These are phyloP conservation scores for Zoanthus gigantus DNA, from an alignment of 92 coral and sea anemone genomes.

Conservation along the genomic window DNA sequence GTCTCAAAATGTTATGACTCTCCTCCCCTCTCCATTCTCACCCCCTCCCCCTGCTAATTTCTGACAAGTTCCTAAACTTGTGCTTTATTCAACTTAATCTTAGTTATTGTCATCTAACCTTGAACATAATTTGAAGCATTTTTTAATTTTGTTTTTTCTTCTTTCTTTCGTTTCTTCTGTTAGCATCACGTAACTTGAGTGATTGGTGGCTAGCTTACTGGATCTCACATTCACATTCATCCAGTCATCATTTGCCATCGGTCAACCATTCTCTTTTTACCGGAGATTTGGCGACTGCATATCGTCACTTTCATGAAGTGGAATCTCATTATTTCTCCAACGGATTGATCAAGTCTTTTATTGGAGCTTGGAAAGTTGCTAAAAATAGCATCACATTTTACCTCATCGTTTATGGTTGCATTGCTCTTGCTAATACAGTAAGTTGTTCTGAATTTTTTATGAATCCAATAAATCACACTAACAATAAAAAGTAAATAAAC, in stretches of 20 bases:
- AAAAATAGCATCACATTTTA: slow-evolving; percentile 89
- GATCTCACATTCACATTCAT: slow-evolving; percentile 85
- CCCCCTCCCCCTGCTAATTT: too few species aligned
- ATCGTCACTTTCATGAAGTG: neutral
- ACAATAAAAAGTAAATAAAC: neutral
- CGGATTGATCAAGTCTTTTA: slow-evolving; percentile 9
- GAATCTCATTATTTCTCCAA: neutral
- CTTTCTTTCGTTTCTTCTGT: slow-evolving; percentile 1
- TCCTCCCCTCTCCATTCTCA: too few species aligned
- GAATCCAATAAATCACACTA: too few species aligned
- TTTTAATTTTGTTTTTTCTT: neutral
- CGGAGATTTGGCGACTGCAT: slow-evolving; percentile 12
- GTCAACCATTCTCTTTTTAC: slow-evolving; percentile 40
- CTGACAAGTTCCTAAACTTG: too few species aligned
- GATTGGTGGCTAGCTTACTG: slow-evolving; percentile 99
- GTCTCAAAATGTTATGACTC: too few species aligned
- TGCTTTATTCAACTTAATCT: too few species aligned
- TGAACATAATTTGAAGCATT: neutral
- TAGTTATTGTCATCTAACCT: too few species aligned
- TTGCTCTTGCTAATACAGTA: slow-evolving; percentile 94
- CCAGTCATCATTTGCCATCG: slow-evolving; percentile 26
- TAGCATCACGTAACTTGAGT: slow-evolving; percentile 96
- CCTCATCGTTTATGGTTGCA: slow-evolving; percentile 91
- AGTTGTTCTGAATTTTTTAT: neutral
- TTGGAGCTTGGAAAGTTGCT: slow-evolving; percentile 59